A percentile compares a stretch with the other conserved stretches of the same genome.
Conservation (phyloP, 2,113 vertebrate genomes). For the Cyanoliseus patagonus region DNA sequence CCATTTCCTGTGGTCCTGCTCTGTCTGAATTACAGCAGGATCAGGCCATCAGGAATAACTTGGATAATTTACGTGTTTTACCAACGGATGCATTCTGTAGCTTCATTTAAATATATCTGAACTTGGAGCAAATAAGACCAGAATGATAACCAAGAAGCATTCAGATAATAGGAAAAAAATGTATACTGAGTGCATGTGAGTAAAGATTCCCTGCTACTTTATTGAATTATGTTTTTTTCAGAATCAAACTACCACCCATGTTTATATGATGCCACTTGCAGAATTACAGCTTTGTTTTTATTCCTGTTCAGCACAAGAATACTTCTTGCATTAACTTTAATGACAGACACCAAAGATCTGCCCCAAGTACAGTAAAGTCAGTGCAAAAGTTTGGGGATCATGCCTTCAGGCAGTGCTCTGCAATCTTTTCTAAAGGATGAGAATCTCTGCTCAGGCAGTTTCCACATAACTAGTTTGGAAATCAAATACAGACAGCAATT, state of each 20-base stretch:
- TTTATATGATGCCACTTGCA: neutral
- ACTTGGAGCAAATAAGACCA: neutral
- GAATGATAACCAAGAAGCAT: neutral
- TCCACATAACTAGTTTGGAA: neutral
- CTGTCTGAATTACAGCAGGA: neutral
- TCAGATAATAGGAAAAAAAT: neutral
- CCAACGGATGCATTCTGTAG: neutral
- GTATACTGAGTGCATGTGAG: neutral
- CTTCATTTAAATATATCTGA: neutral
- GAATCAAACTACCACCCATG: neutral
- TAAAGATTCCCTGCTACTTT: neutral
- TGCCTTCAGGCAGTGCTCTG: neutral
- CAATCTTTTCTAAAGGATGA: neutral
- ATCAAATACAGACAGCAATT: conserved; percentile 41
- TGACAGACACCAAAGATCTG: neutral
- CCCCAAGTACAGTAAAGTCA: neutral
- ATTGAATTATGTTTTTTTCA: neutral
- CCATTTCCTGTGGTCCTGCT: neutral
- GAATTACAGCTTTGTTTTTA: neutral
- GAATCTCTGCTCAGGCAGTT: neutral
- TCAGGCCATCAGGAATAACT: neutral
- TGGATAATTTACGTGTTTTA: neutral
- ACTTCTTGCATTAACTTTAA: neutral
- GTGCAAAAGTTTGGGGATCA: neutral
- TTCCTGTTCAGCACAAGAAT: neutral